Evolutionary conservation across 1,140 invertebrate species (phyloP).

Genomic region (Physella acuta): DNA sequence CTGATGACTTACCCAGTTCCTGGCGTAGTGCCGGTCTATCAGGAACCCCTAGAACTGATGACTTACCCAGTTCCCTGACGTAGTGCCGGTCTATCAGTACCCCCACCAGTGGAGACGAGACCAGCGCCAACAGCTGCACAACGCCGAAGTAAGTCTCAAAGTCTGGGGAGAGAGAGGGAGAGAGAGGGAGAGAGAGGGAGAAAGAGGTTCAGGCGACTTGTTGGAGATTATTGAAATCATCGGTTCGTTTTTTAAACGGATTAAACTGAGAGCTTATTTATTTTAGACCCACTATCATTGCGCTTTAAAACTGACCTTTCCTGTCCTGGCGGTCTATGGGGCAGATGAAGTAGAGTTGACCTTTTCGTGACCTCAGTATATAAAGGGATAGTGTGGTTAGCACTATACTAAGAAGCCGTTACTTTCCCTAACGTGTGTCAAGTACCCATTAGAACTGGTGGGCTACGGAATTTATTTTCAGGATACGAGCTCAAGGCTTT

Average conservation of each 20-base stretch:
- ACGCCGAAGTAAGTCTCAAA: conserved; percentile 30
- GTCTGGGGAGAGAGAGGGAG: conserved; percentile 21
- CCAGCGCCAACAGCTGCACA: conserved; percentile 31
- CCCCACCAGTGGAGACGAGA: conserved; percentile 32
- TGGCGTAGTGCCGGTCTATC: background rate
- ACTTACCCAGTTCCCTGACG: conserved; percentile 28
- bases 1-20: background rate
- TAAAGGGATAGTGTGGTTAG: no score
- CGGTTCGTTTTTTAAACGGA: no score
- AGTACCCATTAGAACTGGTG: no score
- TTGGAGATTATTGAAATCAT: no score
- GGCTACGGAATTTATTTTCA: no score
- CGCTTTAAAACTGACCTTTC: background rate
- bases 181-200: background rate
- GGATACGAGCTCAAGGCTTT: no score
- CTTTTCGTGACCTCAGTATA: no score
- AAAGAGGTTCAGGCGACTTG: no score
- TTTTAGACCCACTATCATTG: background rate
- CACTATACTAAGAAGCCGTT: no score
- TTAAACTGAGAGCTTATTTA: no score
- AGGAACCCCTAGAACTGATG: no score
- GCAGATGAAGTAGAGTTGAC: background rate
- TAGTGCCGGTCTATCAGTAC: conserved; percentile 32
- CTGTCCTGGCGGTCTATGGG: background rate
- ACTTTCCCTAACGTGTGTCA: no score